Evolutionary conservation across 2,797 vertebrate species (phyloP), one percentile per base, ranked within the genome.

Genomic region (Brachyalestes nurse): DNA sequence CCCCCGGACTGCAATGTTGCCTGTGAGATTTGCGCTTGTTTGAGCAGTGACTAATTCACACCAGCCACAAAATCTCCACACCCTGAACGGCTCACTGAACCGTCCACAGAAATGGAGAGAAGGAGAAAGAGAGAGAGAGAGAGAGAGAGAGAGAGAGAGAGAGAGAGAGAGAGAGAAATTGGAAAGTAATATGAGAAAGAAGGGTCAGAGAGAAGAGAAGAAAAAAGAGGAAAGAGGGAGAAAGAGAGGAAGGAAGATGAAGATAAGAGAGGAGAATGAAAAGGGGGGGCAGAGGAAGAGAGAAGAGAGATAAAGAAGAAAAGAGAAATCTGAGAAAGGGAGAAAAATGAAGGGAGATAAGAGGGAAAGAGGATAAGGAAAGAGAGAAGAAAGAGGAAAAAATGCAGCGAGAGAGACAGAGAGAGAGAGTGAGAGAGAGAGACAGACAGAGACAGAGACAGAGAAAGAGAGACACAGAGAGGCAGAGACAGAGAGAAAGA

Each of bases 1-100:
- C 40, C 57, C 60, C 69, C n/a, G 58, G 38, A 55, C 58, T 76
- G 74, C 19, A 9, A 9, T 67, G 84, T 75, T 78, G 75, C 53
- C 75, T 75, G 72, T 70, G 70, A 84, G 84, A 86, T 79, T 61
- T 86, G 75, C 40, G 78, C 77, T 86, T 86, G 83, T 87, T 86
- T 86, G 77, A 83, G 82, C 73, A 80, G 78, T 87, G 86, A 88
- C 82, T 87, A 88, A 86, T 85, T 84, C 70, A 51, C 21, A 53
- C 86, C 85, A 84, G 78, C 76, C 80, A 38, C 86, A 85, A 77
- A 55, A 45, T 73, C 79, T 88, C 82, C 75, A 82, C 85, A 78
- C 81, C 85, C 85, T 76, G 28, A 25, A 64, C 10, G 64, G 60
- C 65, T 60, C 55, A 17, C 57, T 34, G 42, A 66, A 71, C 28